Evolutionary conservation across 2,113 vertebrate genomes (phyloP).

Genomic region (Xenopus laevis): DNA sequence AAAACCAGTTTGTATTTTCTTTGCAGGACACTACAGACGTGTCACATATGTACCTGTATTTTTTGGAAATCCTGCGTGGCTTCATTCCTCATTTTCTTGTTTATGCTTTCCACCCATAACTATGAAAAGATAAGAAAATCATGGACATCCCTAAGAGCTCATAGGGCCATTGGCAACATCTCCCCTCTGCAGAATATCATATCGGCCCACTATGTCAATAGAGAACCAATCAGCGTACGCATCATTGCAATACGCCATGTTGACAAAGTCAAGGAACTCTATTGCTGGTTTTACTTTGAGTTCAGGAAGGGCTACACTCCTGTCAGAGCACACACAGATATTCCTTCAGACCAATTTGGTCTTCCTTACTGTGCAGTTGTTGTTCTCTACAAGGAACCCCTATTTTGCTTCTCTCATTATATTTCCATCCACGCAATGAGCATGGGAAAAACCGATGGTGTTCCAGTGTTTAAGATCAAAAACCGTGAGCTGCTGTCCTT

Average conservation of each 20-base stretch:
- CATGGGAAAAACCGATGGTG: slow-evolving; percentile 17
- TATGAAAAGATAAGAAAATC: no score
- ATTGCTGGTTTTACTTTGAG: slow-evolving; percentile 66
- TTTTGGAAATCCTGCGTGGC: no score
- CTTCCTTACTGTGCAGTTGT: slow-evolving; percentile 61
- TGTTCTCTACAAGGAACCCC: slow-evolving; percentile 49
- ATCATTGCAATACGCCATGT: slow-evolving; percentile 57
- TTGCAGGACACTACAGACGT: no score
- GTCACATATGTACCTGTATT: no score
- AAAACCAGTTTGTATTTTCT: no score
- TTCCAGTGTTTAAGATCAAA: slow-evolving; percentile 57
- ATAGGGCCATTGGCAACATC: neutral
- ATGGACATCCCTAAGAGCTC: no score
- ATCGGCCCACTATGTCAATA: neutral
- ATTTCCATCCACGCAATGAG: slow-evolving; percentile 44
- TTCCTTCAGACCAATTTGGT: slow-evolving; percentile 60
- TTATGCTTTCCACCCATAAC: no score
- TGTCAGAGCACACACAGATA: slow-evolving; percentile 48
- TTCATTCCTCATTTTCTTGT: no score
- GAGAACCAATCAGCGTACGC: neutral
- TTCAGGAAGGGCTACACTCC: neutral
- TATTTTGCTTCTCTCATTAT: slow-evolving; percentile 44
- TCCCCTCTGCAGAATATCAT: neutral
- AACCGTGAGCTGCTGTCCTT: slow-evolving; percentile 43
- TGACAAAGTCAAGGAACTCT: slow-evolving; percentile 54